Base-by-base conservation (phyloP, 1,140 invertebrate genomes). In the Drosophila grimshawi region DNA sequence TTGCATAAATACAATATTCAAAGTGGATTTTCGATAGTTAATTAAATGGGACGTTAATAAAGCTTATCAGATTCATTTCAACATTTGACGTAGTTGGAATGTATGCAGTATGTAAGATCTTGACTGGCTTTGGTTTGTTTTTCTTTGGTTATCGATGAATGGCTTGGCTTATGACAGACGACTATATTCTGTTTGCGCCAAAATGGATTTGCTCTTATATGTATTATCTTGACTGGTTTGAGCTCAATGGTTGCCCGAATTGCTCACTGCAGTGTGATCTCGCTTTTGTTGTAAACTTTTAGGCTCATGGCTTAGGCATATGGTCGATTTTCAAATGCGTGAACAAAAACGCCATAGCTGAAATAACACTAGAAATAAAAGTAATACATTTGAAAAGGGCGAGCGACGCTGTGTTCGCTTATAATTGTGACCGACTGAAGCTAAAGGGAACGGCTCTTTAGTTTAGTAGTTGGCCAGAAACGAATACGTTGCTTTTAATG, bases 261-360 rank as follows among this genome's bases (percentile, higher is more conserved):
- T 30, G 41, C 55, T 63, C 69, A 72, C 63, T 67, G 69, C 60
- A 35, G 43, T 7, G 3, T 33, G 32, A 5, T 7, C 3, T 11
- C 6, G 7, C 37, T 29, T 49, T 65, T 51, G 35, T 29, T 33
- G 30, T 57, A 27, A 56, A 61, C 61, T 64, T 56, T 66, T 66
- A 45, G 53, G 55, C 55, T 43, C 59, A 51, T 55, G 61, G 29
- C 61, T 65, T 72, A 72, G 6, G 46, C 66, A 70, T 75, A 62
- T 19, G 19, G 19, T 19, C 19, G 19, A 19, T 19, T 61, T 69
- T 74, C 70, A 78, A 78, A 64, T 78, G 71, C 60, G 43, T 32
- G 46, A 30, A 49, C 33, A 19, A 39, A 51, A 59, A 56, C 41
- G n/a, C 32, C 6, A 46, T 11, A 37, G 37, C 33, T 29, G 29